A percentile compares a stretch with the other conserved stretches of the same genome.
Conservation (phyloP, 2,888 invertebrate genomes). For the Melipona beecheii region DNA sequence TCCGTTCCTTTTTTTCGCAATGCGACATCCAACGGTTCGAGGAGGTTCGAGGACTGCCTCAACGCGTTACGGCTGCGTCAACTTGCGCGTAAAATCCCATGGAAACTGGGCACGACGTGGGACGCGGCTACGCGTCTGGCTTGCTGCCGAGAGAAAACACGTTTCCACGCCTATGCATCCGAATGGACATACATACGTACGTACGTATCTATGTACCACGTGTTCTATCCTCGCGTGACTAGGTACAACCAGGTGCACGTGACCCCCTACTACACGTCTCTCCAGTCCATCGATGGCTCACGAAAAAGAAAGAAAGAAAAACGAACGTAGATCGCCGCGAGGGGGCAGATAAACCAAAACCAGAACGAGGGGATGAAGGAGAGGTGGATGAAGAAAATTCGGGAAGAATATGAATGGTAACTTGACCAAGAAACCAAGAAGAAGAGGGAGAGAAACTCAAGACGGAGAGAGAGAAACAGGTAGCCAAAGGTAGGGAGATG, state of each 20-base stretch:
- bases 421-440: slow-evolving; percentile 3
- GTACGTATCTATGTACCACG: slow-evolving; percentile 57
- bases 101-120: not conserved
- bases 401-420: slow-evolving; percentile 25
- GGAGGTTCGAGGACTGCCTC: not conserved
- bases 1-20: not conserved
- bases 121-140: not conserved
- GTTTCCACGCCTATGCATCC: slow-evolving; percentile 62
- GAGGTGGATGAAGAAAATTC: slow-evolving; percentile 30
- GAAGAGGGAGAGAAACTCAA: not conserved
- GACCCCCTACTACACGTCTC: slow-evolving; percentile 69
- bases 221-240: slow-evolving; percentile 72
- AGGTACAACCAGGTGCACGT: slow-evolving; percentile 68
- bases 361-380: no score
- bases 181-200: slow-evolving; percentile 51
- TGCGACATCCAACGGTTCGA: not conserved
- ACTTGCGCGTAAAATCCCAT: not conserved
- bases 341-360: not conserved
- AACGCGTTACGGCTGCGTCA: not conserved
- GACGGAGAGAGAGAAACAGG: not conserved
- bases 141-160: slow-evolving; percentile 17
- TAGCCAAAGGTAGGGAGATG: not conserved
- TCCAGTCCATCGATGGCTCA: slow-evolving; percentile 32
- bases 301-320: slow-evolving; percentile 14
- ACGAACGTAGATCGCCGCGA: not conserved